phyloP scores from a whole-genome alignment of 2,888 invertebrate species.

The Nymphalis urticae region DNA sequence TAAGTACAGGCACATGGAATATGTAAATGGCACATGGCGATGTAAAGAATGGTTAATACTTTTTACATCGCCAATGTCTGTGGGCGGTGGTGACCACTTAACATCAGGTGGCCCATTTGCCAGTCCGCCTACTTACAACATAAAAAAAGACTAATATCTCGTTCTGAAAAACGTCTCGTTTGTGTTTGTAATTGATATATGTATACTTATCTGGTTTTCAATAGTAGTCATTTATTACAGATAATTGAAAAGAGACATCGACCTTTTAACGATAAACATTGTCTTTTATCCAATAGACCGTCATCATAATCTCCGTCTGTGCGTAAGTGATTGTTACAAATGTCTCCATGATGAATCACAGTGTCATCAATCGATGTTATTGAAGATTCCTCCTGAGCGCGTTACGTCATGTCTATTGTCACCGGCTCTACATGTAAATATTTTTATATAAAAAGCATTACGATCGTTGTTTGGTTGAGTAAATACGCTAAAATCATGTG shows the following conservation, averaged over 20 bases:
- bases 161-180: not conserved
- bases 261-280: not conserved
- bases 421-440: slow-evolving; percentile 10
- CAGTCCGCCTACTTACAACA: too few species aligned
- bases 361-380: slow-evolving; percentile 30
- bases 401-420: slow-evolving; percentile 36
- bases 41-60: too few species aligned
- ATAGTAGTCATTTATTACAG: not conserved
- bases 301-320: slow-evolving; percentile 5
- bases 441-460: not conserved
- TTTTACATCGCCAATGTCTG: too few species aligned
- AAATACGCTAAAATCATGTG: not conserved
- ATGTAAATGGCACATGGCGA: too few species aligned
- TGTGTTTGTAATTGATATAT: not conserved
- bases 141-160: too few species aligned
- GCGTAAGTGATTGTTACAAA: slow-evolving; percentile 16
- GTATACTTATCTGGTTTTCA: not conserved
- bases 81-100: too few species aligned
- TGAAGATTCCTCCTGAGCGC: slow-evolving; percentile 33
- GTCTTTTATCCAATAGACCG: not conserved
- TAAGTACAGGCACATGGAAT: too few species aligned
- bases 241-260: slow-evolving; percentile 7
- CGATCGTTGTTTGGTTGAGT: not conserved
- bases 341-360: slow-evolving; percentile 34
- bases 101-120: too few species aligned